phyloP scores from a whole-genome alignment of 2,797 vertebrate genomes.

The Psittacula echo region DNA sequence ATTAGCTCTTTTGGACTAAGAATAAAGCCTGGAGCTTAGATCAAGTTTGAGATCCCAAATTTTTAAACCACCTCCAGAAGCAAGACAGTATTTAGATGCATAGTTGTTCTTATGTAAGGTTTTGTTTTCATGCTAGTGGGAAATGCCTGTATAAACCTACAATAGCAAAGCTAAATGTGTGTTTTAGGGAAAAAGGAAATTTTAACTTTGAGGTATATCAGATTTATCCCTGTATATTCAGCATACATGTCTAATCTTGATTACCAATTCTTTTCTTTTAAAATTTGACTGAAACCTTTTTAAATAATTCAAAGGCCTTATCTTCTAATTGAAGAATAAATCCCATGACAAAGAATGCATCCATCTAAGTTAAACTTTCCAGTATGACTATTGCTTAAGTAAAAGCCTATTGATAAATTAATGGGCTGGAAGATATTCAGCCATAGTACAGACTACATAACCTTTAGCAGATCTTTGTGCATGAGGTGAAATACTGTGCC shows the following conservation, averaged over 20 bases:
- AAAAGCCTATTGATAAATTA: background rate
- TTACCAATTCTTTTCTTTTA: background rate
- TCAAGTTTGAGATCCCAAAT: background rate
- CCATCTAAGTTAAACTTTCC: background rate
- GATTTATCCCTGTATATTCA: background rate
- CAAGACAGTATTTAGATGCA: background rate
- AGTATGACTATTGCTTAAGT: background rate
- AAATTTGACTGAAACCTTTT: background rate
- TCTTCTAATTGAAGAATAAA: background rate
- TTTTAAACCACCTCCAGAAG: background rate
- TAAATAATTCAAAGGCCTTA: background rate
- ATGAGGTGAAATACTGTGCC: background rate
- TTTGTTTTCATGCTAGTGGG: background rate
- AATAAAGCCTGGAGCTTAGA: background rate
- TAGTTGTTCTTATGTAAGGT: background rate
- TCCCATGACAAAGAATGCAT: background rate
- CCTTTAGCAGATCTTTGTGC: background rate
- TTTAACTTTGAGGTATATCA: background rate
- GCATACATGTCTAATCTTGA: background rate
- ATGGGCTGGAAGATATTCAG: background rate
- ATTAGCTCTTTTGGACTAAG: background rate
- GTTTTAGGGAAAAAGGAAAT: background rate
- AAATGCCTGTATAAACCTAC: background rate
- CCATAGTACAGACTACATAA: background rate
- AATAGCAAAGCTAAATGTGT: background rate